phyloP scores from a whole-genome alignment of 1,140 invertebrate genomes.

The Brachionus paranguensis region DNA sequence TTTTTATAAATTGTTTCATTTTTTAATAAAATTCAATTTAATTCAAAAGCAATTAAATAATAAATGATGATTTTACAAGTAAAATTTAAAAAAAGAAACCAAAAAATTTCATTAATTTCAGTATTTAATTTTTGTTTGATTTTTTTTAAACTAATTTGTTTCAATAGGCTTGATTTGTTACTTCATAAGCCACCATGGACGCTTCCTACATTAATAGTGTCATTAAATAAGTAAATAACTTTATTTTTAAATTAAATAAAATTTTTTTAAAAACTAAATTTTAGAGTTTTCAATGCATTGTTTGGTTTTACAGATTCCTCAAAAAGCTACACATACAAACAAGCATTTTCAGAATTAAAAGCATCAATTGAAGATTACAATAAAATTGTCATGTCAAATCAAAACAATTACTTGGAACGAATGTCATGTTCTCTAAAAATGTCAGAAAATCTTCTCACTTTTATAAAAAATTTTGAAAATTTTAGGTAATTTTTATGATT shows the following conservation, averaged over 20 bases:
- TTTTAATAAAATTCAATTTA: no score
- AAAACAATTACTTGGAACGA: neutral
- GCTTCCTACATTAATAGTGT: neutral
- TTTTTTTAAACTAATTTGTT: neutral
- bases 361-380: neutral
- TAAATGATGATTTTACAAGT: no score
- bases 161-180: neutral
- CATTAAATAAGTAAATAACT: neutral
- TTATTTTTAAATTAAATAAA: no score
- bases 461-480: neutral
- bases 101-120: neutral
- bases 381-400: neutral
- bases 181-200: constrained; percentile 33
- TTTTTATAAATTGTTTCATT: no score
- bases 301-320: neutral
- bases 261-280: neutral
- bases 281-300: constrained; percentile 6
- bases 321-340: neutral
- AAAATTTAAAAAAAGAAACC: no score
- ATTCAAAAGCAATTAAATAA: no score
- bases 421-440: neutral
- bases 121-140: neutral
- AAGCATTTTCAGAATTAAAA: neutral
- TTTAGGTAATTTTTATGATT: neutral
- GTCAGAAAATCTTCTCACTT: neutral